Percentiles rank a stretch among this genome's conserved stretches.
Conservation (phyloP, 2,797 vertebrate genomes). For the Leucoraja ocellata region DNA sequence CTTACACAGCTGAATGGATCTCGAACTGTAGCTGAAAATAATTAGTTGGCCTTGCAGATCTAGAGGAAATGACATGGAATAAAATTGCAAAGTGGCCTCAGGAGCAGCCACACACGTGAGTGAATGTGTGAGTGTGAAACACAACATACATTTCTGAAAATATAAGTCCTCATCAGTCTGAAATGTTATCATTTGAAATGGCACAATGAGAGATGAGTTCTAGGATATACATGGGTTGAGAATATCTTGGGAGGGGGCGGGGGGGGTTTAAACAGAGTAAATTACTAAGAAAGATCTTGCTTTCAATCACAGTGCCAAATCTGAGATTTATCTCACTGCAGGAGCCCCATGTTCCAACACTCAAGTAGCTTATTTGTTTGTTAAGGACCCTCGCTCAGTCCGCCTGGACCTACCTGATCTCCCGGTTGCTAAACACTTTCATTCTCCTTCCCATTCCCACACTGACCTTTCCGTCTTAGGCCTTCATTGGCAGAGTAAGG, state of each 20-base stretch:
- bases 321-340: not conserved
- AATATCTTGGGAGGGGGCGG: too few species aligned
- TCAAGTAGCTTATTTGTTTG: not conserved
- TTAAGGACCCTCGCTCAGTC: too few species aligned
- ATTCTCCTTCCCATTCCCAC: not conserved
- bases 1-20: not conserved
- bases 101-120: not conserved
- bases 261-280: not conserved
- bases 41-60: constrained; percentile 5
- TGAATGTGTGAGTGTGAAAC: not conserved
- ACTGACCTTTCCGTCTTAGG: too few species aligned
- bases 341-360: not conserved
- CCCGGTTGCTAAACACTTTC: too few species aligned
- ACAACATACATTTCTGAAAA: not conserved
- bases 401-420: too few species aligned
- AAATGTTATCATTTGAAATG: not conserved
- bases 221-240: not conserved
- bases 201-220: not conserved
- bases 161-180: not conserved
- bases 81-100: not conserved
- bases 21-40: not conserved
- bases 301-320: not conserved
- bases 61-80: not conserved
- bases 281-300: not conserved
- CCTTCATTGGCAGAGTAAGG: too few species aligned